Evolutionary conservation across 2,797 vertebrate species (phyloP).

Genomic region (Onychomys arenicola): DNA sequence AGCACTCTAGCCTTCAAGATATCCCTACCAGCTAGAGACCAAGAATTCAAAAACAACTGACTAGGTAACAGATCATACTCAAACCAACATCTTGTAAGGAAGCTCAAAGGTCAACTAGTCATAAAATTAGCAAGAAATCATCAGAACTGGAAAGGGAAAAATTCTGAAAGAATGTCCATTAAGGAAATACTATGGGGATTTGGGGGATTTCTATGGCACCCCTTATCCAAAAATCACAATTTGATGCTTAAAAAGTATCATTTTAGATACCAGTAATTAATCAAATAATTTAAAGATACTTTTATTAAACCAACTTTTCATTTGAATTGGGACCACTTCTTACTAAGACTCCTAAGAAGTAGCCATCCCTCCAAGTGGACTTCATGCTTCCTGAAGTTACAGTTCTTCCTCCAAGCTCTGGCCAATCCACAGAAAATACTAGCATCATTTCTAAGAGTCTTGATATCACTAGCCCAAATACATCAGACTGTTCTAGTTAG

Average conservation of each 20-base stretch:
- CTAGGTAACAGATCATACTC: not conserved
- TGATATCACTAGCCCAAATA: not conserved
- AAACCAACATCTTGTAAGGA: not conserved
- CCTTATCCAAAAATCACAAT: slow-evolving; percentile 12
- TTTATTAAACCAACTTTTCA: not conserved
- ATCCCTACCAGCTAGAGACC: not conserved
- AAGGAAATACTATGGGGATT: not conserved
- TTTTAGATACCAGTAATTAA: not conserved
- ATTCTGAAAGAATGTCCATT: not conserved
- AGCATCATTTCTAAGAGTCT: not conserved
- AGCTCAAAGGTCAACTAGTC: not conserved
- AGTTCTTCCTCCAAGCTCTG: not conserved
- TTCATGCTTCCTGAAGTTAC: not conserved
- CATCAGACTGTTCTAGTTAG: not conserved
- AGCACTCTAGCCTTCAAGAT: not conserved
- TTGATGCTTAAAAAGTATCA: not conserved
- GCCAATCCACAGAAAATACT: not conserved
- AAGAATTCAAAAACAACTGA: not conserved
- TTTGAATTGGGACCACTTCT: not conserved
- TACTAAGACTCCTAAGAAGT: not conserved
- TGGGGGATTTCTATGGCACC: not conserved
- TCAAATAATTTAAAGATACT: not conserved
- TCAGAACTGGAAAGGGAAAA: not conserved
- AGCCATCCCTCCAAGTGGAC: not conserved
- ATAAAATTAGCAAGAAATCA: not conserved